Evolutionary conservation across 2,113 vertebrate genomes (phyloP).

Genomic region (Microcebus jonahi): DNA sequence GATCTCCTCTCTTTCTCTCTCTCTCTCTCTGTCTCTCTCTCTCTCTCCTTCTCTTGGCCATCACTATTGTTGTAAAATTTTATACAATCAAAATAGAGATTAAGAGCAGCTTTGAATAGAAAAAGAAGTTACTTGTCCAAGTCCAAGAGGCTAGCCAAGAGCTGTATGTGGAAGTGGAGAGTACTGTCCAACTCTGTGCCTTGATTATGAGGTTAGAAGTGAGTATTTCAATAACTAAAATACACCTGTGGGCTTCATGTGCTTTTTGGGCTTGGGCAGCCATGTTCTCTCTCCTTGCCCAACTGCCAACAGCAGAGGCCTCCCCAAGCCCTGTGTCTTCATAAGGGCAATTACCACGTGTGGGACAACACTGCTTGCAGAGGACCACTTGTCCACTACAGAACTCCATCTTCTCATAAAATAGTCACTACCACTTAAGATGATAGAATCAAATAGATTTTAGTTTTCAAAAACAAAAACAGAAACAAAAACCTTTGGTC

Average conservation of each 20-base stretch:
- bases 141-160: not conserved
- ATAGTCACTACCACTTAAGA: not conserved
- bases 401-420: not conserved
- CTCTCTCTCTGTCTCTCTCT: too few relatives aligned
- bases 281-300: not conserved
- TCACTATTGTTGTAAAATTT: slow-evolving; percentile 28
- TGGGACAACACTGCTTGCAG: not conserved
- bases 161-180: not conserved
- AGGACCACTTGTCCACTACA: not conserved
- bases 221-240: not conserved
- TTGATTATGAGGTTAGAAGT: not conserved
- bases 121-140: slow-evolving; percentile 16
- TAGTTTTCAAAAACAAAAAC: slow-evolving; percentile 6
- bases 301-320: not conserved
- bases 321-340: not conserved
- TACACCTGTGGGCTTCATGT: not conserved
- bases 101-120: not conserved
- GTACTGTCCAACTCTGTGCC: not conserved
- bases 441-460: slow-evolving; percentile 14
- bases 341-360: not conserved
- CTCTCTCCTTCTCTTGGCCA: not conserved
- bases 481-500: not conserved
- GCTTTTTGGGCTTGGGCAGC: not conserved
- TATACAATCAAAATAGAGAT: slow-evolving; percentile 44
- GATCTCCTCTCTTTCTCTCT: too few relatives aligned